These are phyloP conservation scores for Ciconia nigra DNA, from an alignment of 2,797 vertebrate genomes.

Conservation along the genomic window DNA sequence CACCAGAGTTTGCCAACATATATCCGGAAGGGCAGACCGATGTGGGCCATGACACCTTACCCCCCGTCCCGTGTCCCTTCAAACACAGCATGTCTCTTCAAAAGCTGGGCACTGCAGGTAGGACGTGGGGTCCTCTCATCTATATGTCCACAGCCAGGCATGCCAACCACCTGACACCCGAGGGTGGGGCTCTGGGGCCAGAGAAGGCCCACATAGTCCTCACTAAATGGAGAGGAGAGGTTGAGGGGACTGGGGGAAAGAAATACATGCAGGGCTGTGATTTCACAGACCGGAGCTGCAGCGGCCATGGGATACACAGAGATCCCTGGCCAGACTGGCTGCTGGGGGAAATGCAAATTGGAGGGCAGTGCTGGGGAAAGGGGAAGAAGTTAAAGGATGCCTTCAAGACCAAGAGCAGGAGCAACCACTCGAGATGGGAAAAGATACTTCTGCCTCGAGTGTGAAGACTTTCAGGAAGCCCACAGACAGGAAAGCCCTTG, in stretches of 20 bases:
- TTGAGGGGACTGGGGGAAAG: not conserved
- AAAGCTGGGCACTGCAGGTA: not conserved
- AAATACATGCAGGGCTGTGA: not conserved
- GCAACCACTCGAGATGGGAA: not conserved
- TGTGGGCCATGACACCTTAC: not conserved
- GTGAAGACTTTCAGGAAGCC: not conserved
- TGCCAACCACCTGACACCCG: not conserved
- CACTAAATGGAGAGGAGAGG: not conserved
- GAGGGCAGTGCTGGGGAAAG: not conserved
- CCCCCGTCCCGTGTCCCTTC: not conserved
- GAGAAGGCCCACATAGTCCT: not conserved
- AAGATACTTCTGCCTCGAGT: not conserved
- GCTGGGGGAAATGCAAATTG: not conserved
- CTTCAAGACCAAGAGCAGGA: not conserved
- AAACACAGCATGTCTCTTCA: not conserved
- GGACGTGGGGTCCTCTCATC: not conserved
- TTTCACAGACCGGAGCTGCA: not conserved
- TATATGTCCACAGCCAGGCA: not conserved
- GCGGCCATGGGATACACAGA: not conserved
- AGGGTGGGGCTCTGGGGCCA: not conserved
- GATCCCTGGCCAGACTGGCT: not conserved
- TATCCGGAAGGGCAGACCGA: not conserved
- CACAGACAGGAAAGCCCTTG: not conserved
- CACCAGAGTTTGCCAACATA: not conserved
- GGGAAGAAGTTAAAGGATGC: not conserved